Base-by-base conservation (phyloP, 1,140 invertebrate genomes). In the Drosophila prosaltans region DNA sequence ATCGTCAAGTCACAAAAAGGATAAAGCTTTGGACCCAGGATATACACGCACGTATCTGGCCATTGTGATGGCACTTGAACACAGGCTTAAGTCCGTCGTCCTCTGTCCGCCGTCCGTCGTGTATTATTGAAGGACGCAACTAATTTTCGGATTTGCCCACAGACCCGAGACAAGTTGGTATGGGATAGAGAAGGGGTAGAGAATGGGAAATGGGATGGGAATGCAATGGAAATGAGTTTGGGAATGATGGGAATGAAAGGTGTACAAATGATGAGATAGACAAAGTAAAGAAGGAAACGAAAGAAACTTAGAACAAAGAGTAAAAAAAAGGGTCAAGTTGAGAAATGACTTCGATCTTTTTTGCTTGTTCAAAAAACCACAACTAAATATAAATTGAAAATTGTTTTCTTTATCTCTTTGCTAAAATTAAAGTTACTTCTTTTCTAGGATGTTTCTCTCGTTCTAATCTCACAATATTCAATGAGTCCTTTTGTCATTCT, bases 141-240 rank as follows among this genome's bases (percentile, higher is more conserved):
- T 79, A 79, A 79, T 79, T 79, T 79, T 68, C 74, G 76, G 63
- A 72, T 79, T 78, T 78, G 55, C 36, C 43, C 10, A 41, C 65
- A 40, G 41, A n/a, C 40, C 43, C 36, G 39, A n/a, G 39, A 62
- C 60, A 58, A 16, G 9, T 43, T 28, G 32, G 28, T 28, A 30
- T 30, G 28, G 28, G 24, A 72, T 32, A 55, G 72, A 39, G 28
- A 16, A 16, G 16, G 16, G 16, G 16, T 16, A 16, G 16, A 16
- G 45, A 67, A 40, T 32, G 16, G 16, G 16, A 5, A 6, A 36
- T 36, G 32, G 32, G 6, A 36, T 36, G 32, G 32, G 32, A 36
- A 0, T 30, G 4, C 28, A 5, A 36, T 36, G 32, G 32, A 7
- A 36, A 36, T 36, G 32, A 36, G 6, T 6, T 36, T 36, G 32